These are phyloP conservation scores for Andinoacara biseriatus DNA, from an alignment of 2,113 vertebrate species.

Conservation along the genomic window DNA sequence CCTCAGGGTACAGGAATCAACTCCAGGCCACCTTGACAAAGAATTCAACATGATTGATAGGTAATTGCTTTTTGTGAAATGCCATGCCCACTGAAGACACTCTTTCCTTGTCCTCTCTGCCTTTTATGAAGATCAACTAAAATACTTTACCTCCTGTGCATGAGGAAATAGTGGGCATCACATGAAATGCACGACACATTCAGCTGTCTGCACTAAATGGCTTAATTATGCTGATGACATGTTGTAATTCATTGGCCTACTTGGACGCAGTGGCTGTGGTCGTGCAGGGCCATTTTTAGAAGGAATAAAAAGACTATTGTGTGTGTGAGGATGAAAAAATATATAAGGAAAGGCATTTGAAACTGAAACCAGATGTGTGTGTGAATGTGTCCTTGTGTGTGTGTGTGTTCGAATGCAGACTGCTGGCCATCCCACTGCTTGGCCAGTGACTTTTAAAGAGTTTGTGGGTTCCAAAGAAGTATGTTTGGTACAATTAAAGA, in stretches of 20 bases:
- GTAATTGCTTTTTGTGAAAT: slow-evolving; percentile 76
- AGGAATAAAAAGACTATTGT: slow-evolving; percentile 74
- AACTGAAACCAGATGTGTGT: slow-evolving; percentile 80
- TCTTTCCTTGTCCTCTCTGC: slow-evolving; percentile 26
- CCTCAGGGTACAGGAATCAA: slow-evolving; percentile 63
- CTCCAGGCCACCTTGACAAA: slow-evolving; percentile 76
- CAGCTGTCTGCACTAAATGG: slow-evolving; percentile 37
- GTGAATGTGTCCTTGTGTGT: slow-evolving; percentile 7
- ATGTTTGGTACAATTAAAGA: slow-evolving; percentile 62
- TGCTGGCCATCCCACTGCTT: slow-evolving; percentile 33
- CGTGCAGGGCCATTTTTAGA: slow-evolving; percentile 46
- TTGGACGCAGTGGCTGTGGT: slow-evolving; percentile 54
- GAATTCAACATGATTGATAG: slow-evolving; percentile 77
- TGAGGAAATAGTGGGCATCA: slow-evolving; percentile 29
- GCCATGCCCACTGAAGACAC: slow-evolving; percentile 55
- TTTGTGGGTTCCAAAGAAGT: slow-evolving; percentile 56
- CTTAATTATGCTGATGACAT: slow-evolving; percentile 71
- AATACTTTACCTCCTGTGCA: slow-evolving; percentile 50
- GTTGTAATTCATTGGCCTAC: slow-evolving; percentile 61
- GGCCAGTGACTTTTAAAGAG: slow-evolving; percentile 38
- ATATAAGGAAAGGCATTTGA: slow-evolving; percentile 69
- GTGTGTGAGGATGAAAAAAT: slow-evolving; percentile 65
- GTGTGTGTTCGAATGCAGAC: slow-evolving; percentile 20
- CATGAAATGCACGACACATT: slow-evolving; percentile 47
- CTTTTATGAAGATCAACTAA: slow-evolving; percentile 46